Base-by-base conservation (phyloP, 2,888 invertebrate genomes). In the Alentia gelatinosa region DNA sequence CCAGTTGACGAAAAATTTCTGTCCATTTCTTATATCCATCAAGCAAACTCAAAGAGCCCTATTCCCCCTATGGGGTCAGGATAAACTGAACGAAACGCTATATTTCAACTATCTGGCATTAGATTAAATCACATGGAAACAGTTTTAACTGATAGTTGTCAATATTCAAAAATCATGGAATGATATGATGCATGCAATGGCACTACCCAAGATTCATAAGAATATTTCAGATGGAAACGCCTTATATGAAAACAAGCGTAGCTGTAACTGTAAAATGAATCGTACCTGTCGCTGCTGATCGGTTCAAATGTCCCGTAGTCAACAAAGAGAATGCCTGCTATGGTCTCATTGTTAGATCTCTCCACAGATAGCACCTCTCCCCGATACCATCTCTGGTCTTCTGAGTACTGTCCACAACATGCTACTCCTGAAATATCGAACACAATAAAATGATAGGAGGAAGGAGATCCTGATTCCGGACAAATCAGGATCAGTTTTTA, bases 301-400 rank as follows among this genome's bases (percentile, higher is more conserved):
- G 23, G 39, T 19, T 79, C 37, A 23, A 79, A 79, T 0, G 35
- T 30, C 9, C 89, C 89, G 23, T 89, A 89, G 89, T 89, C 89
- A 9, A 89, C 63, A 33, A 89, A 89, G 4, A 89, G 35, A 30
- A 89, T 63, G 7, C 50, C 89, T 9, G 63, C 89, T 5, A 63
- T 23, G 1, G 89, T 50, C 15, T 23, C 3, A 4, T 33, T 12
- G 4, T 37, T n/a, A 0, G 7, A 23, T 26, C 50, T 26, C 35
- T 89, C 63, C 5, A 89, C 63, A 1, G 89, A 5, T 23, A 89
- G 12, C 12, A 89, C 35, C 35, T 56, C 89, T 12, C 89, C 89
- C 12, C 89, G 50, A 39, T 89, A 63, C 89, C 89, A 89, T 9
- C 63, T 50, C 0, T 63, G 0, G 56, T 89, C 89, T n/a, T 35